phyloP scores from a whole-genome alignment of 2,888 invertebrate species.

The Athalia rosae region DNA sequence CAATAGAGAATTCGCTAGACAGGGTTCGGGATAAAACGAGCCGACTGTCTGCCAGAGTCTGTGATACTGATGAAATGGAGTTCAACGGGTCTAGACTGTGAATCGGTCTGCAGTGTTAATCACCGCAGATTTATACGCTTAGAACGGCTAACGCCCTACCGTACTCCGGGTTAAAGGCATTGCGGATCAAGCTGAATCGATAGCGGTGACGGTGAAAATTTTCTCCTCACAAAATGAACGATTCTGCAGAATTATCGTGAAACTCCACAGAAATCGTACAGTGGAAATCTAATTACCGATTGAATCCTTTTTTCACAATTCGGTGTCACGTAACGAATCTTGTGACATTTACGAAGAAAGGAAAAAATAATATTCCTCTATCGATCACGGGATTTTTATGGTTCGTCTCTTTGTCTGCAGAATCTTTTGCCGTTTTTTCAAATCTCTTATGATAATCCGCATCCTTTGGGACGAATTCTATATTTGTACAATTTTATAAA shows the following conservation, averaged over 20 bases:
- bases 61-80: conserved; percentile 45
- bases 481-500: no score
- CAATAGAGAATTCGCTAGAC: background rate
- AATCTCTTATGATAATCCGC: no score
- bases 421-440: no score
- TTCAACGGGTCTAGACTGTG: conserved; percentile 43
- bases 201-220: conserved; percentile 11
- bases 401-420: no score
- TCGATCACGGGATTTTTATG: no score
- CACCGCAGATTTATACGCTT: conserved; percentile 45
- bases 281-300: background rate
- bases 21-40: conserved; percentile 27
- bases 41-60: conserved; percentile 20
- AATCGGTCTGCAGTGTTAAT: conserved; percentile 36
- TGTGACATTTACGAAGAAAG: no score
- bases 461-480: no score
- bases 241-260: no score
- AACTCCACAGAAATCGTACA: no score
- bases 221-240: no score
- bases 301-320: background rate
- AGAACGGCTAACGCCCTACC: conserved; percentile 40
- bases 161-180: conserved; percentile 21
- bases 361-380: no score
- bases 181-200: conserved; percentile 37
- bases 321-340: no score